These are phyloP conservation scores for Drosophila kambysellisi DNA, from an alignment of 2,888 invertebrate genomes.

Conservation along the genomic window DNA sequence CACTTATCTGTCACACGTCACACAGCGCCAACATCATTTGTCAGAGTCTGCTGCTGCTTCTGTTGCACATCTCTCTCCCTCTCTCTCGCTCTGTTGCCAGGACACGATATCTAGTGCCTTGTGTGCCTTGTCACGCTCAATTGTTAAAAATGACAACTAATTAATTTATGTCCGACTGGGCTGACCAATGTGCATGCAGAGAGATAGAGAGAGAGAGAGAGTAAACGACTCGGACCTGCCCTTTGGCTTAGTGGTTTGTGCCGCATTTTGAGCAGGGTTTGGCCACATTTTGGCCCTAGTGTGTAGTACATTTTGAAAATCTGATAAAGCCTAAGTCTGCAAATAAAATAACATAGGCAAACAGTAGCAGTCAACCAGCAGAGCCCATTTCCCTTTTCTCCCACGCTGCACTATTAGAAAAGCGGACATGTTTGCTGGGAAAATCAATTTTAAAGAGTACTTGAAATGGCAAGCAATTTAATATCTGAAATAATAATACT, in stretches of 20 bases:
- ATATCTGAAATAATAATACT: background rate
- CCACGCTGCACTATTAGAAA: background rate
- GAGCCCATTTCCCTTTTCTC: background rate
- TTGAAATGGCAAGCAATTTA: background rate
- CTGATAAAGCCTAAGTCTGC: constrained; percentile 9
- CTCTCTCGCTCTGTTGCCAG: constrained; percentile 6
- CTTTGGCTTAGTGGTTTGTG: constrained; percentile 43
- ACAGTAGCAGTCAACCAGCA: background rate
- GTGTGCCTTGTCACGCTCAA: constrained; percentile 67
- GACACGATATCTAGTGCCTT: constrained; percentile 13
- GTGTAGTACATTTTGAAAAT: constrained; percentile 1
- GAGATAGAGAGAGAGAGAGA: background rate
- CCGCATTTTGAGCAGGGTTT: constrained; percentile 20
- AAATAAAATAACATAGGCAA: background rate
- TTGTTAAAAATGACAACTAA: constrained; percentile 81
- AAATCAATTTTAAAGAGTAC: background rate
- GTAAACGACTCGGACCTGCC: constrained; percentile 23
- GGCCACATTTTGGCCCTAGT: background rate
- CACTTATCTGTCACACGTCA: constrained; percentile 82
- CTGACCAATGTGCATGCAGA: constrained; percentile 59
- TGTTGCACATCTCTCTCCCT: constrained; percentile 16
- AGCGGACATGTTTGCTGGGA: background rate
- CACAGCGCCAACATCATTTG: constrained; percentile 76
- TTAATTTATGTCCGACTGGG: constrained; percentile 73
- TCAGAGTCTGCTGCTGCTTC: constrained; percentile 49